These are phyloP conservation scores for Centrocercus urophasianus DNA, from an alignment of 2,113 vertebrate genomes.

Conservation along the genomic window DNA sequence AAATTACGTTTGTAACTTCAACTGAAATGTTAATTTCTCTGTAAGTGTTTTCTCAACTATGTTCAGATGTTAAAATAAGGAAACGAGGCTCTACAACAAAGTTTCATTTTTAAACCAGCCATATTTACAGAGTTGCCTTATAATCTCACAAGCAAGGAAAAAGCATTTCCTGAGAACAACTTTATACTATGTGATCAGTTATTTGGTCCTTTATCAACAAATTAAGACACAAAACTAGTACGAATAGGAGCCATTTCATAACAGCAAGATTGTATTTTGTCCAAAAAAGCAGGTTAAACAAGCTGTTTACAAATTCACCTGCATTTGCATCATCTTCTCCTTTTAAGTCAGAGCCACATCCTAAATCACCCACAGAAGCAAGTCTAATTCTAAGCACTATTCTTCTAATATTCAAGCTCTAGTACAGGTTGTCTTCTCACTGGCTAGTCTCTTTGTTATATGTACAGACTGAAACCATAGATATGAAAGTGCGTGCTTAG, in stretches of 20 bases:
- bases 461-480: neutral
- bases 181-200: neutral
- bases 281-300: neutral
- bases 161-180: neutral
- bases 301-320: neutral
- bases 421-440: neutral
- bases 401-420: neutral
- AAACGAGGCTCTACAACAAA: conserved; percentile 38
- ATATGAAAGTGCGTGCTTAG: neutral
- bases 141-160: conserved; percentile 8
- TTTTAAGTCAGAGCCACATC: neutral
- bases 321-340: neutral
- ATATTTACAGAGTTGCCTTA: neutral
- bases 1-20: conserved; percentile 90
- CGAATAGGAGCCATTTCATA: neutral
- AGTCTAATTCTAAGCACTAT: neutral
- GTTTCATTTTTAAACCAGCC: conserved; percentile 49
- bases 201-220: neutral
- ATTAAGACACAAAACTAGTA: neutral
- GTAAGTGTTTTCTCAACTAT: conserved; percentile 80
- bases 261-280: neutral
- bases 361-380: neutral
- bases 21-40: conserved; percentile 89
- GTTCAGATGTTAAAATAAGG: conserved; percentile 69
- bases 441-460: neutral